A percentile compares a stretch with the other conserved stretches of the same genome.
phyloP scores from a whole-genome alignment of 2,797 vertebrate genomes.

The Megalops cyprinoides region DNA sequence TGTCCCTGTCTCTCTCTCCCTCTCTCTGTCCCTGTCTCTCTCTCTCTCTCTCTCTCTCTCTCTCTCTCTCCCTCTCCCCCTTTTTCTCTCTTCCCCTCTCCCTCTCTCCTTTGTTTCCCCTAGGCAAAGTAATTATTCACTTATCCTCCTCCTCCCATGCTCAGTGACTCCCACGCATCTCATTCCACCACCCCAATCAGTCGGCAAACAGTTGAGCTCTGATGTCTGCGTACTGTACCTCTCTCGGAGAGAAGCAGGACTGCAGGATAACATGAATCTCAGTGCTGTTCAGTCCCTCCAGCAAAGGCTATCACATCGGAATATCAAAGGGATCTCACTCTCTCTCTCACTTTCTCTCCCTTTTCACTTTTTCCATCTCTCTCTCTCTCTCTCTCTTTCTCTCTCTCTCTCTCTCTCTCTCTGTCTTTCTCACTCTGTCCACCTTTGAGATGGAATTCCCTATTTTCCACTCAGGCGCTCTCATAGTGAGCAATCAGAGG shows the following conservation, averaged over 20 bases:
- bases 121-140: constrained; percentile 40
- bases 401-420: not conserved
- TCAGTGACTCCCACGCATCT: constrained; percentile 43
- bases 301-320: constrained; percentile 43
- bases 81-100: constrained; percentile 26
- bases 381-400: no score
- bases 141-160: constrained; percentile 38
- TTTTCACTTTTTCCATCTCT: not conserved
- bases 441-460: constrained; percentile 1
- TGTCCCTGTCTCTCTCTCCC: constrained; percentile 17
- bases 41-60: not conserved
- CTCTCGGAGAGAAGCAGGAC: not conserved
- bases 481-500: not conserved
- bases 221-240: not conserved
- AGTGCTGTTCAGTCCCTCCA: constrained; percentile 9
- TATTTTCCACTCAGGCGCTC: not conserved
- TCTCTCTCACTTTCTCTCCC: constrained; percentile 32
- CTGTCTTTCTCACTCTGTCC: not conserved
- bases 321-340: constrained; percentile 43
- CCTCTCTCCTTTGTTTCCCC: constrained; percentile 30
- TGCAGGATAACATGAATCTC: not conserved
- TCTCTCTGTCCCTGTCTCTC: constrained; percentile 33
- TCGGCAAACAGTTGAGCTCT: not conserved
- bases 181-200: not conserved
- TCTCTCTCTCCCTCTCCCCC: constrained; percentile 7